These are phyloP conservation scores for Elegia similella DNA, from an alignment of 2,888 invertebrate genomes.

Conservation along the genomic window DNA sequence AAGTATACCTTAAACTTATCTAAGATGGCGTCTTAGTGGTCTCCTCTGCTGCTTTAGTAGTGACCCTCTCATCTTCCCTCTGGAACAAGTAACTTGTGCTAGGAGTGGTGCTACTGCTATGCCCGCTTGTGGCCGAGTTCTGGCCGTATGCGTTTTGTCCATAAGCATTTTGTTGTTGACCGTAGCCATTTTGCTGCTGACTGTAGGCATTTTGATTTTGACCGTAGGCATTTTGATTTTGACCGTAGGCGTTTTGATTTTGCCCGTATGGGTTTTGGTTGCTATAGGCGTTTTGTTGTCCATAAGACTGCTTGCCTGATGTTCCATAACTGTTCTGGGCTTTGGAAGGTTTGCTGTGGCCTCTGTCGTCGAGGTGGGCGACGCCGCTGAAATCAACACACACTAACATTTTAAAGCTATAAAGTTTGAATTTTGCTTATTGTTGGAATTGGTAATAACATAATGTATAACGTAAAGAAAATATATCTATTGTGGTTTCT, in stretches of 20 bases:
- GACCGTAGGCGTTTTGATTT: conserved; percentile 25
- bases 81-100: conserved; percentile 81
- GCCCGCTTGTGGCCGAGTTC: conserved; percentile 29
- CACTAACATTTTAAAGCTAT: conserved; percentile 7
- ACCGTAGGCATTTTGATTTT: conserved; percentile 28
- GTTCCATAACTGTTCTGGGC: conserved; percentile 30
- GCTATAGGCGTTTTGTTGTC: conserved; percentile 32
- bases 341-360: conserved; percentile 33
- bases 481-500: too few species aligned
- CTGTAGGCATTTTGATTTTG: conserved; percentile 25
- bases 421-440: conserved; percentile 3
- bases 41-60: conserved; percentile 54
- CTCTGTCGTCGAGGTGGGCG: conserved; percentile 44
- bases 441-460: neutral
- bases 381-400: conserved; percentile 46
- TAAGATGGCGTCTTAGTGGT: conserved; percentile 60
- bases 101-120: conserved; percentile 57
- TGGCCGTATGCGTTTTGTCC: conserved; percentile 21
- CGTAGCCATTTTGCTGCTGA: conserved; percentile 26
- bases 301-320: conserved; percentile 32
- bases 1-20: conserved; percentile 6
- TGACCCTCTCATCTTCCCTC: conserved; percentile 68
- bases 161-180: conserved; percentile 22
- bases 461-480: neutral
- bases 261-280: conserved; percentile 24